These are phyloP conservation scores for Coptodon bakossiorum DNA, from an alignment of 2,113 vertebrate species.

Conservation along the genomic window DNA sequence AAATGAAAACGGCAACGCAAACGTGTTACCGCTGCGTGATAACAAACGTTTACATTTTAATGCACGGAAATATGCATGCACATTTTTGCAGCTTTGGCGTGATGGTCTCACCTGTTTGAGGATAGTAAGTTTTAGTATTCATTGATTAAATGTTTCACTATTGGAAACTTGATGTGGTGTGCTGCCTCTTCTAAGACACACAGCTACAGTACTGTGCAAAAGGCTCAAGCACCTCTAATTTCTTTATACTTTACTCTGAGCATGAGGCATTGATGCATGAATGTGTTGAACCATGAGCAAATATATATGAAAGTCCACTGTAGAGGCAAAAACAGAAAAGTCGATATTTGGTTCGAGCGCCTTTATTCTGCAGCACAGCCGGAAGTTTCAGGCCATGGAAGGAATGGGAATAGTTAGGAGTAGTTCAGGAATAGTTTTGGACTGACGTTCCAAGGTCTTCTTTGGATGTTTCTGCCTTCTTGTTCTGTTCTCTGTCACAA, in stretches of 20 bases:
- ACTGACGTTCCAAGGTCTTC: background rate
- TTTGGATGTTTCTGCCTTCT: background rate
- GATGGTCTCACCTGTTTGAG: rapidly evolving
- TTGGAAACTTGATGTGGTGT: background rate
- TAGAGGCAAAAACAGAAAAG: background rate
- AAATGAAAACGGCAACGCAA: background rate
- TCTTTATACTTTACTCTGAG: background rate
- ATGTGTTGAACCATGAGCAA: background rate
- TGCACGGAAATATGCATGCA: background rate
- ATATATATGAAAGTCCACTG: background rate
- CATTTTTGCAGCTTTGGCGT: background rate
- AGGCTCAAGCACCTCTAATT: background rate
- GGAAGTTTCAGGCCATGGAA: rapidly evolving
- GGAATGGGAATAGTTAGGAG: background rate
- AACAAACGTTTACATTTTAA: background rate
- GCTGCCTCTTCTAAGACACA: background rate
- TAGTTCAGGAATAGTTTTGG: background rate
- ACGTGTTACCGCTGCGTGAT: rapidly evolving
- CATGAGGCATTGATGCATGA: rapidly evolving
- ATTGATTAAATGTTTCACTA: background rate
- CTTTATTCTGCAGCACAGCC: background rate
- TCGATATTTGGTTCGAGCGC: rapidly evolving
- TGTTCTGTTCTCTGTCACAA: background rate
- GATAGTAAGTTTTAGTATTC: background rate
- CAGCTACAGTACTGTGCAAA: background rate